Base-by-base conservation (phyloP, 2,113 vertebrate genomes). In the Sceloporus tristichus region DNA sequence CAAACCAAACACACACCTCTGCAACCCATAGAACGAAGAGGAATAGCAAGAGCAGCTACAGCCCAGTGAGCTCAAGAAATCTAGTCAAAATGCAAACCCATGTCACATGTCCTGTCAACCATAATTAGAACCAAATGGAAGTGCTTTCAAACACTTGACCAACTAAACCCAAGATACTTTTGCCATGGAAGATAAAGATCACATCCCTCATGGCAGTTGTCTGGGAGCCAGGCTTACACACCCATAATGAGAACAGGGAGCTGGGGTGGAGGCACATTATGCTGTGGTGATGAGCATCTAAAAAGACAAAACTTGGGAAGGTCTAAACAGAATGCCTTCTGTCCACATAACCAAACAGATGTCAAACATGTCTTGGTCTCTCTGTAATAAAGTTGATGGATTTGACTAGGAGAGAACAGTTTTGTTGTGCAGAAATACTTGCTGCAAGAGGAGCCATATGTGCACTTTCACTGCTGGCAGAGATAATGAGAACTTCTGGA, bases 31-130 rank as follows among this genome's bases (percentile, higher is more conserved):
- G 77, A 85, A 85, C 85, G n/a, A 92, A 93, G 87, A 92, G 87
- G 92, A 68, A 82, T 93, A 94, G 94, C 90, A 68, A 86, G 90
- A 75, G 74, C 93, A 88, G 89, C 89, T 78, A 75, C 23, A 76
- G 90, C 92, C 76, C 18, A 11, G 87, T 79, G 77, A 79, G n/a
- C 89, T 68, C 73, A 48, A 29, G 71, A 86, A 42, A 91, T 56
- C 82, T 34, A 34, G 62, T 48, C 86, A 81, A 74, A 79, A 25
- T 68, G 82, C 90, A 81, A 89, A 38, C 83, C 76, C 82, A 62
- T 62, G 13, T 59, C 19, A 21, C 79, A 53, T 18, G 54, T 79
- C 84, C 77, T 86, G 0, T 1, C 5, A 0, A 79, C 54, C 75
- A 9, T 59, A 65, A 65, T 38, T 71, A 85, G 84, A 71, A 53